Conservation (phyloP, 2,797 vertebrate species). For the Hephaestus fuliginosus region DNA sequence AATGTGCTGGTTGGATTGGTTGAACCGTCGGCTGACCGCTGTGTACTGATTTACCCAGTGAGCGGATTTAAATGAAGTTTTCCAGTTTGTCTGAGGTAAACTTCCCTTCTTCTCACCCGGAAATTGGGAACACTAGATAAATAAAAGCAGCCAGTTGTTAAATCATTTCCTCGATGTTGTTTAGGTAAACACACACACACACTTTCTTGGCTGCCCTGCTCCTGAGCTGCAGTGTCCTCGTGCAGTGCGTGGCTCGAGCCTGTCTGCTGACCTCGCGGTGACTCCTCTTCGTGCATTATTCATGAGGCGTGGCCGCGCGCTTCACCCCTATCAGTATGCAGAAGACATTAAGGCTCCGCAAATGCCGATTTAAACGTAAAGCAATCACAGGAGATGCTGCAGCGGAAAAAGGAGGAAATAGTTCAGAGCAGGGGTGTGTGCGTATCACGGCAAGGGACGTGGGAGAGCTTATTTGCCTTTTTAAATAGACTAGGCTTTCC, state of each 20-base stretch:
- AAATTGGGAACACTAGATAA: slow-evolving; percentile 57
- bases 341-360: slow-evolving; percentile 89
- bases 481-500: neutral
- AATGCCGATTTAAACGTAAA: slow-evolving; percentile 92
- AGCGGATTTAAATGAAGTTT: slow-evolving; percentile 42
- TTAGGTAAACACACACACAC: slow-evolving; percentile 60
- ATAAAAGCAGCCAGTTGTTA: slow-evolving; percentile 65
- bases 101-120: slow-evolving; percentile 42
- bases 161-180: slow-evolving; percentile 54
- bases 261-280: slow-evolving; percentile 96
- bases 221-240: slow-evolving; percentile 25
- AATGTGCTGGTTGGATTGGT: neutral
- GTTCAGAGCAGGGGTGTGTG: neutral
- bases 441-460: too few relatives aligned
- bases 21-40: neutral
- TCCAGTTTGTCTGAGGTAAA: slow-evolving; percentile 41
- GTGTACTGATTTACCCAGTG: slow-evolving; percentile 6
- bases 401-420: neutral
- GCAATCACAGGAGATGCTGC: slow-evolving; percentile 59
- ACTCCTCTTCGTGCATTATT: slow-evolving; percentile 95
- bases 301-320: slow-evolving; percentile 90
- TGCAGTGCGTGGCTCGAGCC: slow-evolving; percentile 58
- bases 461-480: neutral
- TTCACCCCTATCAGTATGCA: slow-evolving; percentile 94
- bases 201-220: slow-evolving; percentile 1